A percentile compares a stretch with the other conserved stretches of the same genome.
Conservation (phyloP, 2,797 vertebrate species). For the Todus mexicanus region DNA sequence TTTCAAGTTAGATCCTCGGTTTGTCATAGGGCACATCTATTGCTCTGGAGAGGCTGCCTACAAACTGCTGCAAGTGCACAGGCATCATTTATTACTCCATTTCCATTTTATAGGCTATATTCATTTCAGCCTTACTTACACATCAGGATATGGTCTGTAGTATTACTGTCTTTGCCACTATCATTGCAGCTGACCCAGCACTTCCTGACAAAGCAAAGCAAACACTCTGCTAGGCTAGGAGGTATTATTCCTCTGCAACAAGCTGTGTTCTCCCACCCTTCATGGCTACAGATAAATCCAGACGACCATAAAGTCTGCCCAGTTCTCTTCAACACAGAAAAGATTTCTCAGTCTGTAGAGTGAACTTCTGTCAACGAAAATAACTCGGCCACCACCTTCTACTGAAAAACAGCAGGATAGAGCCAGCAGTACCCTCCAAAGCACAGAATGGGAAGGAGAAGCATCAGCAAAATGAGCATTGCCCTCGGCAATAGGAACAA, state of each 20-base stretch:
- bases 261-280: not conserved
- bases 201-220: not conserved
- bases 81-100: not conserved
- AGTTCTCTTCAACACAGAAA: not conserved
- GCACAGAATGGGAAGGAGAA: not conserved
- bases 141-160: not conserved
- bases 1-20: not conserved
- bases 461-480: not conserved
- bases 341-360: not conserved
- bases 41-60: not conserved
- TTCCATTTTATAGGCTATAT: not conserved
- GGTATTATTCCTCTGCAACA: not conserved
- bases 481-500: not conserved
- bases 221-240: not conserved
- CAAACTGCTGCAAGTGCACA: not conserved
- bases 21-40: accelerated
- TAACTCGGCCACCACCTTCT: not conserved
- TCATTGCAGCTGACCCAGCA: not conserved
- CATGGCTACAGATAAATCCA: not conserved
- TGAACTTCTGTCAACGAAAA: not conserved
- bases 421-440: not conserved
- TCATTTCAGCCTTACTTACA: not conserved
- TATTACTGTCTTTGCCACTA: not conserved
- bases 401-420: not conserved
- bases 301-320: not conserved